phyloP scores from a whole-genome alignment of 2,888 invertebrate species.

The Mythimna lalbum region DNA sequence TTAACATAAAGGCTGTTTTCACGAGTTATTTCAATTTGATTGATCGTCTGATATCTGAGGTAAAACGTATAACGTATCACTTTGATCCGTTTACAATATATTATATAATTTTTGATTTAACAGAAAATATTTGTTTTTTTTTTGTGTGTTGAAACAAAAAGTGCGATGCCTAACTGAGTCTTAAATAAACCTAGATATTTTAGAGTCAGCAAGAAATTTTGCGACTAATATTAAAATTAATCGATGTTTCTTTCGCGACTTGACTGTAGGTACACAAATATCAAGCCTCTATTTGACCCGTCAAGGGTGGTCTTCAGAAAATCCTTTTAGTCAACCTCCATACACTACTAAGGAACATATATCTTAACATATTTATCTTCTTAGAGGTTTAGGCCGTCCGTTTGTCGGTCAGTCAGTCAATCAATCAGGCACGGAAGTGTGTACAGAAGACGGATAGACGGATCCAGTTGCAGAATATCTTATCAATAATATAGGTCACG shows the following conservation, averaged over 20 bases:
- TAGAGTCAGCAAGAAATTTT: neutral
- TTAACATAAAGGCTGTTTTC: neutral
- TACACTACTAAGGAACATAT: neutral
- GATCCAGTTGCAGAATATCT: constrained; percentile 25
- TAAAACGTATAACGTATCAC: neutral
- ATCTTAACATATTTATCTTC: constrained; percentile 8
- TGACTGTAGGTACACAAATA: constrained; percentile 1
- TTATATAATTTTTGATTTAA: no score
- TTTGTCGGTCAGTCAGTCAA: constrained; percentile 11
- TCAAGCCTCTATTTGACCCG: neutral
- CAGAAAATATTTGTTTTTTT: neutral
- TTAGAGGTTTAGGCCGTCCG: neutral
- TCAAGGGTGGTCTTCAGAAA: constrained; percentile 7
- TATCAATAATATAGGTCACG: constrained; percentile 3
- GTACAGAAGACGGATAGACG: constrained; percentile 7
- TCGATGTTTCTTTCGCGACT: neutral
- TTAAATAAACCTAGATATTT: neutral
- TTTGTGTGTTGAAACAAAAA: neutral
- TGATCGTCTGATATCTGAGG: neutral
- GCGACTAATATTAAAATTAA: neutral
- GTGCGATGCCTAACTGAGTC: neutral
- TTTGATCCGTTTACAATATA: no score
- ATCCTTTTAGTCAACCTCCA: constrained; percentile 4
- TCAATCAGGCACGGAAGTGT: constrained; percentile 23
- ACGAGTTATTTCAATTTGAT: neutral